Conservation (phyloP, 2,888 invertebrate species). For the Micropterix aruncella region DNA sequence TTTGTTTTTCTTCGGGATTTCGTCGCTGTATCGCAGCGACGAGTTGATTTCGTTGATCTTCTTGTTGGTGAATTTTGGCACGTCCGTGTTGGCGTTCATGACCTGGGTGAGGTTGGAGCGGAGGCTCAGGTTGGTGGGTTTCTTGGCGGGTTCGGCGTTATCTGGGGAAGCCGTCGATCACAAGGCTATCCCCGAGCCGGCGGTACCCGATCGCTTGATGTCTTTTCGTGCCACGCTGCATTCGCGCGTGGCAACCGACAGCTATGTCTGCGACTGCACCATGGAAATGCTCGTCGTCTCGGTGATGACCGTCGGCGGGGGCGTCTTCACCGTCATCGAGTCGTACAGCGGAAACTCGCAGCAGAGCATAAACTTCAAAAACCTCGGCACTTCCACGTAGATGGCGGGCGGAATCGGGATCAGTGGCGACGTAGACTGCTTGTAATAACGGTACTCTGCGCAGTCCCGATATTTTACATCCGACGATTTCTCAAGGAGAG, state of each 20-base stretch:
- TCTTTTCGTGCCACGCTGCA: slow-evolving; percentile 24
- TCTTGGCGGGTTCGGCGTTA: background rate
- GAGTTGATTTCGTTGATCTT: background rate
- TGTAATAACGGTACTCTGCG: slow-evolving; percentile 77
- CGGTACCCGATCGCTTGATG: slow-evolving; percentile 17
- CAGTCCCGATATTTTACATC: slow-evolving; percentile 82
- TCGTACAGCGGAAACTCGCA: slow-evolving; percentile 86
- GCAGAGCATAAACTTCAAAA: slow-evolving; percentile 70
- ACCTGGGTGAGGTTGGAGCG: background rate
- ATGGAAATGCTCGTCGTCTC: slow-evolving; percentile 58
- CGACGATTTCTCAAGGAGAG: slow-evolving; percentile 71
- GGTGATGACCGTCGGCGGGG: slow-evolving; percentile 45
- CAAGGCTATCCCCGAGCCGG: slow-evolving; percentile 27
- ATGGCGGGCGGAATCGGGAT: slow-evolving; percentile 80
- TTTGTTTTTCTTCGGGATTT: background rate
- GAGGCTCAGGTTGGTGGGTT: background rate
- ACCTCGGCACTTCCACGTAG: slow-evolving; percentile 75
- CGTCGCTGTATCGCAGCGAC: background rate
- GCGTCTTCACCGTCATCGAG: slow-evolving; percentile 50
- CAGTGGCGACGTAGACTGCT: slow-evolving; percentile 75
- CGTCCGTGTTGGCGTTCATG: background rate
- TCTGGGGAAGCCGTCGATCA: slow-evolving; percentile 18
- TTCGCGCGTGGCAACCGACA: slow-evolving; percentile 36
- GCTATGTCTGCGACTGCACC: slow-evolving; percentile 59
- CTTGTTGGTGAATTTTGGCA: background rate